Evolutionary conservation across 64 coral and sea anemone genomes (phyloP).

Genomic region (Porites lutea): DNA sequence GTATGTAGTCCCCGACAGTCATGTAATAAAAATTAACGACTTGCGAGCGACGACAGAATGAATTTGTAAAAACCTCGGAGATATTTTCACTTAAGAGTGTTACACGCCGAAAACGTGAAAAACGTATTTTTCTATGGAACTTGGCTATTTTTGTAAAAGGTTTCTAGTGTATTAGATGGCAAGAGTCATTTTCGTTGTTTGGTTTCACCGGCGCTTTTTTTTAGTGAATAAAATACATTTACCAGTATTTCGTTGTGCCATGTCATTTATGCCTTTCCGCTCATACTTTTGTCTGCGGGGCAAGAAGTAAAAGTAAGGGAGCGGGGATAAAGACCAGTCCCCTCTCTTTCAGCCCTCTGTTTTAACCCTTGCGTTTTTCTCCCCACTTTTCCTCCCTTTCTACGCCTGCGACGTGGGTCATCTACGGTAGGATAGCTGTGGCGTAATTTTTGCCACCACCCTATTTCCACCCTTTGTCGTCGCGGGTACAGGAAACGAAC

Average conservation of each 20-base stretch:
- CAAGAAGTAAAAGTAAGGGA: too few species aligned
- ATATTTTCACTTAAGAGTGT: background rate
- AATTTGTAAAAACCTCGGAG: constrained; percentile 21
- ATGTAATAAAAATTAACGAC: constrained; percentile 4
- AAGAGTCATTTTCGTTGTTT: background rate
- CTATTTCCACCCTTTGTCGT: too few species aligned
- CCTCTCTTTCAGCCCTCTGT: background rate
- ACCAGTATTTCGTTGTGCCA: background rate
- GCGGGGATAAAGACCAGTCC: too few species aligned
- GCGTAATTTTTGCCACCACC: too few species aligned
- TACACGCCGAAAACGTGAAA: background rate
- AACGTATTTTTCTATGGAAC: background rate
- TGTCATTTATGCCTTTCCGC: too few species aligned
- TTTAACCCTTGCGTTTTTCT: too few species aligned
- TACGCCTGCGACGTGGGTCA: too few species aligned
- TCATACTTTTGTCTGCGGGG: too few species aligned
- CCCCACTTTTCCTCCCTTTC: too few species aligned
- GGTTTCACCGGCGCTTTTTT: constrained; percentile 11
- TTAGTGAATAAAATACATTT: constrained; percentile 22
- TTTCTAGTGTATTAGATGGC: background rate
- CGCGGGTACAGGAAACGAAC: too few species aligned
- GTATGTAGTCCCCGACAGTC: background rate
- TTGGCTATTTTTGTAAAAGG: constrained; percentile 30
- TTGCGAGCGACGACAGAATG: background rate
- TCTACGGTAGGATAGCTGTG: too few species aligned